Percentiles rank a stretch among this genome's conserved stretches.
Conservation (phyloP, 2,888 invertebrate species). For the Standfussiana lucernea region DNA sequence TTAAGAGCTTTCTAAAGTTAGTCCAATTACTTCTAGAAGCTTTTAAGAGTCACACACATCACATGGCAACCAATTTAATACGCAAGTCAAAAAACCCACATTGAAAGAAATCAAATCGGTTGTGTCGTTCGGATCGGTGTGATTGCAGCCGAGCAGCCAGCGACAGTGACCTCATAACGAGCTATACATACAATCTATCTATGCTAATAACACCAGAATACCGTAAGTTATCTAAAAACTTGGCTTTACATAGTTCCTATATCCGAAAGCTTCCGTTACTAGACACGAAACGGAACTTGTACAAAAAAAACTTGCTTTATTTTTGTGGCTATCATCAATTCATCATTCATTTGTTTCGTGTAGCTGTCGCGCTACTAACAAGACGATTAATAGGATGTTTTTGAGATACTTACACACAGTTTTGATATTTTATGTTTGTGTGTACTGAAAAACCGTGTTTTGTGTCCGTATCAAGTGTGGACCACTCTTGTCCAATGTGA, state of each 20-base stretch:
- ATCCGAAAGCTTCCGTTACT: slow-evolving; percentile 60
- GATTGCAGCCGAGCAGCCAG: slow-evolving; percentile 54
- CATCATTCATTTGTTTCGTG: background rate
- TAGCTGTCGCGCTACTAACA: background rate
- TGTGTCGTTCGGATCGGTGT: slow-evolving; percentile 69
- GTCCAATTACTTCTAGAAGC: background rate
- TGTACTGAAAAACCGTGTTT: background rate
- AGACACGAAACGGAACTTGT: slow-evolving; percentile 33
- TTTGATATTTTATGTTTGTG: slow-evolving; percentile 9
- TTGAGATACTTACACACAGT: background rate
- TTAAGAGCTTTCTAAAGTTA: background rate
- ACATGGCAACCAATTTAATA: background rate
- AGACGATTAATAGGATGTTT: background rate
- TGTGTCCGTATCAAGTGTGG: background rate
- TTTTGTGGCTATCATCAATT: background rate
- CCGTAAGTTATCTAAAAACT: slow-evolving; percentile 79
- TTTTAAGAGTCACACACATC: background rate
- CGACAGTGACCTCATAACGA: slow-evolving; percentile 76
- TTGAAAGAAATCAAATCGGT: slow-evolving; percentile 35
- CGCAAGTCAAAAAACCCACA: background rate
- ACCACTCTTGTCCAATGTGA: background rate
- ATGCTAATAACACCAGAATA: slow-evolving; percentile 75
- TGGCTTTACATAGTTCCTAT: slow-evolving; percentile 51
- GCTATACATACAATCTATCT: slow-evolving; percentile 56
- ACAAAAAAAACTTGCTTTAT: slow-evolving; percentile 20